Evolutionary conservation across 2,797 vertebrate genomes (phyloP).

Genomic region (Clarias pachynema): DNA sequence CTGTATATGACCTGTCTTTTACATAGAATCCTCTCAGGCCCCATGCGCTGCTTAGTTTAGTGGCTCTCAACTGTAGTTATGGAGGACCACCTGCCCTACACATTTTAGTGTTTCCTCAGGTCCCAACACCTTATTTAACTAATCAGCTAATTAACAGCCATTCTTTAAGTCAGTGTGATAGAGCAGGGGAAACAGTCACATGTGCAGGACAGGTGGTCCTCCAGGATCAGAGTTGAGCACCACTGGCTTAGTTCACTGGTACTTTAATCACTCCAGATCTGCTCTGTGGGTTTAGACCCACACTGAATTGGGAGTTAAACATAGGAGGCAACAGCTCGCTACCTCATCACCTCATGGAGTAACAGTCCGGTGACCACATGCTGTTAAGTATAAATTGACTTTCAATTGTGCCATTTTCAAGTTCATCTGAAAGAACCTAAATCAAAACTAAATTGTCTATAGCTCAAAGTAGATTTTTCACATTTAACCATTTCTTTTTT

Average conservation of each 20-base stretch:
- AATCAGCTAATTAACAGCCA: no score
- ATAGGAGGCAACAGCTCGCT: not conserved
- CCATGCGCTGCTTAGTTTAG: not conserved
- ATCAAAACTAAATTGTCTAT: not conserved
- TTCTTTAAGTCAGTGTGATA: no score
- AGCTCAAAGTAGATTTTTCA: not conserved
- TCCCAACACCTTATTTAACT: no score
- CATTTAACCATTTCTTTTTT: not conserved
- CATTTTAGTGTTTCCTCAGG: no score
- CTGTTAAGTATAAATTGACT: not conserved
- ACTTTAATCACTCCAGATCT: not conserved
- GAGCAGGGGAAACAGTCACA: no score
- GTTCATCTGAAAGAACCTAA: not conserved
- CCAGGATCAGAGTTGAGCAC: no score
- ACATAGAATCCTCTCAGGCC: not conserved
- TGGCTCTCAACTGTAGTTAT: not conserved
- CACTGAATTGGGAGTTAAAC: not conserved
- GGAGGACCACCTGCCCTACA: no score
- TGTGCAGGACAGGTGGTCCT: no score
- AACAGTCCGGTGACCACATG: not conserved
- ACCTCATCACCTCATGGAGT: not conserved
- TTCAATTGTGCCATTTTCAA: not conserved
- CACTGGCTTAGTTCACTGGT: not conserved
- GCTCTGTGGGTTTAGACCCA: not conserved
- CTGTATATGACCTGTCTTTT: not conserved